Percentiles rank a stretch among this genome's conserved stretches.
These are phyloP conservation scores for Cyprinodon variegatus DNA, from an alignment of 2,113 vertebrate genomes.

Conservation along the genomic window DNA sequence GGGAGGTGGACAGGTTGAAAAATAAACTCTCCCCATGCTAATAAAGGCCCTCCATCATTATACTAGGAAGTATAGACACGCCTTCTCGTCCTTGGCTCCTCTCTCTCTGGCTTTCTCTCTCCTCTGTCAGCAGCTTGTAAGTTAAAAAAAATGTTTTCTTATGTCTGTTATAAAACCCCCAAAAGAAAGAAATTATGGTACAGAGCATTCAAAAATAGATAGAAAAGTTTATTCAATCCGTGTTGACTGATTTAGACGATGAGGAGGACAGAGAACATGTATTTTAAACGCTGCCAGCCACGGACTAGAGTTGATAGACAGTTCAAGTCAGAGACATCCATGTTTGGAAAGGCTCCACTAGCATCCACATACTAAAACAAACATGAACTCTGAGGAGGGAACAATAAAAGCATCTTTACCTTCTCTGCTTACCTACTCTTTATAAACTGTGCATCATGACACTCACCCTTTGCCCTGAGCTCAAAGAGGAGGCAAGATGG, in stretches of 20 bases:
- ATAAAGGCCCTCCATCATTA: slow-evolving; percentile 57
- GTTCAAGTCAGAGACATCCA: slow-evolving; percentile 49
- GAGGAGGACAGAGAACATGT: background rate
- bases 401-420: slow-evolving; percentile 46
- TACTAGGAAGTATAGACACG: slow-evolving; percentile 53
- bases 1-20: slow-evolving; percentile 48
- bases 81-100: slow-evolving; percentile 53
- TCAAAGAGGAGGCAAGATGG: slow-evolving; percentile 45
- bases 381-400: slow-evolving; percentile 46
- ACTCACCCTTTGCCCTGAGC: slow-evolving; percentile 34
- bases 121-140: slow-evolving; percentile 42
- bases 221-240: slow-evolving; percentile 11
- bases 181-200: background rate
- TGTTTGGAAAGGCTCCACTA: slow-evolving; percentile 59
- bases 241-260: slow-evolving; percentile 2
- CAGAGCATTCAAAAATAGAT: background rate
- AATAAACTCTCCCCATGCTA: slow-evolving; percentile 66
- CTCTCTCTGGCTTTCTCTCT: slow-evolving; percentile 26
- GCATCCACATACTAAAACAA: slow-evolving; percentile 66
- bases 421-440: slow-evolving; percentile 19
- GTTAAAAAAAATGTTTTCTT: slow-evolving; percentile 19
- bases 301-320: slow-evolving; percentile 38
- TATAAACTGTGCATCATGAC: slow-evolving; percentile 26
- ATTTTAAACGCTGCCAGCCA: slow-evolving; percentile 7
- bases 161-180: background rate